phyloP scores from a whole-genome alignment of 1,140 invertebrate genomes.

The Phocides pigmalion region DNA sequence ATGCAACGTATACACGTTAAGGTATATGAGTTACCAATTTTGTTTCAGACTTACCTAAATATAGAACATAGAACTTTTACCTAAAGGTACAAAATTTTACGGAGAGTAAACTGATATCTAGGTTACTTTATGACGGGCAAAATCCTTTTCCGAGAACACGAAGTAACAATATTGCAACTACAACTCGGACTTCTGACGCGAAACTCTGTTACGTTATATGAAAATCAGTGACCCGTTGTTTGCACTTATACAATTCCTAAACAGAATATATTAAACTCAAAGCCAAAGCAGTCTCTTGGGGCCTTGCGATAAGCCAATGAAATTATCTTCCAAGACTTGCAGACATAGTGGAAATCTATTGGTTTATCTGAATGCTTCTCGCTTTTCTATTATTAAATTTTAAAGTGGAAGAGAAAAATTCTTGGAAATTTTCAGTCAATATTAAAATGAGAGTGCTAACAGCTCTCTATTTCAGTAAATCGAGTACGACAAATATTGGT shows the following conservation, averaged over 20 bases:
- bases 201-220: neutral
- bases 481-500: neutral
- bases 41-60: too few species aligned
- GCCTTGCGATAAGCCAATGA: slow-evolving; percentile 30
- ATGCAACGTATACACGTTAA: too few species aligned
- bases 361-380: slow-evolving; percentile 33
- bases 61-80: too few species aligned
- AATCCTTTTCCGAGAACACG: too few species aligned
- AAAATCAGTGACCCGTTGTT: neutral
- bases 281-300: neutral
- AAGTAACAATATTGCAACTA: too few species aligned
- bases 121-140: too few species aligned
- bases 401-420: slow-evolving; percentile 30
- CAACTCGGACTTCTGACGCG: neutral
- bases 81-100: too few species aligned
- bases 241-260: slow-evolving; percentile 5
- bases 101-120: too few species aligned
- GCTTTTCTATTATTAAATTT: slow-evolving; percentile 32
- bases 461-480: neutral
- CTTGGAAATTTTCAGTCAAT: slow-evolving; percentile 23
- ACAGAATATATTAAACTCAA: slow-evolving; percentile 27
- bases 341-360: slow-evolving; percentile 32
- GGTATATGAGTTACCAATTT: too few species aligned
- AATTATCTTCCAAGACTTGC: slow-evolving; percentile 27
- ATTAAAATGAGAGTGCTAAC: slow-evolving; percentile 13